A percentile compares a stretch with the other conserved stretches of the same genome.
phyloP scores from a whole-genome alignment of 2,797 vertebrate genomes.

The Huso huso region DNA sequence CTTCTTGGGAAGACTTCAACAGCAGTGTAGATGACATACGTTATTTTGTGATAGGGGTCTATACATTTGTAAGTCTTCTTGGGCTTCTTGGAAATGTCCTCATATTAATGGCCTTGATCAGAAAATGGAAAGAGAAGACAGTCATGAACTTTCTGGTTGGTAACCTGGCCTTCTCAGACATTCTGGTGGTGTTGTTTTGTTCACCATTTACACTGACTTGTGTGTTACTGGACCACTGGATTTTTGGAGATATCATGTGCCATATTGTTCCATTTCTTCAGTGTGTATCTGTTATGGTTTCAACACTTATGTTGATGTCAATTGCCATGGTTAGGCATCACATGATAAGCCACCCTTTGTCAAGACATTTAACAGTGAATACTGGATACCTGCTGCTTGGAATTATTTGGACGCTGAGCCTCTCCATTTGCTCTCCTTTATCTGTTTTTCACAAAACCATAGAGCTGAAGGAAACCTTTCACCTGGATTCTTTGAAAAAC shows the following conservation, averaged over 20 bases:
- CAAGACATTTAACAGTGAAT: conserved; percentile 56
- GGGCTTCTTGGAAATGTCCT: conserved; percentile 67
- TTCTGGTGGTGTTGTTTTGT: conserved; percentile 67
- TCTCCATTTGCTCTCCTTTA: conserved; percentile 63
- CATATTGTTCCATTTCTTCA: conserved; percentile 69
- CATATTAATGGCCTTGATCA: conserved; percentile 55
- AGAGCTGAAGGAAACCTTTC: conserved; percentile 57
- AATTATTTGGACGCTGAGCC: conserved; percentile 57
- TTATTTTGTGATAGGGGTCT: conserved; percentile 69
- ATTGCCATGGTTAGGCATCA: conserved; percentile 68
- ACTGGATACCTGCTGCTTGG: conserved; percentile 58
- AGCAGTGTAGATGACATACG: conserved; percentile 65
- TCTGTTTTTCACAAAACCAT: conserved; percentile 64
- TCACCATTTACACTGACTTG: conserved; percentile 67
- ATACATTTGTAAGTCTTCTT: conserved; percentile 63
- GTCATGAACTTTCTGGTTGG: conserved; percentile 66
- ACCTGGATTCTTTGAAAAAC: conserved; percentile 49
- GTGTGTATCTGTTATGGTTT: conserved; percentile 63
- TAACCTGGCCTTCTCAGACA: conserved; percentile 69
- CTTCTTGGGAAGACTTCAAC: conserved; percentile 61
- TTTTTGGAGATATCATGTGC: conserved; percentile 66
- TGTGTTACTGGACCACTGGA: conserved; percentile 64
- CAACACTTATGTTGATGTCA: conserved; percentile 66
- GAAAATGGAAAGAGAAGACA: conserved; percentile 59
- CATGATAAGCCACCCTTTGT: conserved; percentile 66